A percentile compares a stretch with the other conserved stretches of the same genome.
Evolutionary conservation across 2,888 invertebrate genomes (phyloP).

Genomic region (Cryptocephalus moraei): DNA sequence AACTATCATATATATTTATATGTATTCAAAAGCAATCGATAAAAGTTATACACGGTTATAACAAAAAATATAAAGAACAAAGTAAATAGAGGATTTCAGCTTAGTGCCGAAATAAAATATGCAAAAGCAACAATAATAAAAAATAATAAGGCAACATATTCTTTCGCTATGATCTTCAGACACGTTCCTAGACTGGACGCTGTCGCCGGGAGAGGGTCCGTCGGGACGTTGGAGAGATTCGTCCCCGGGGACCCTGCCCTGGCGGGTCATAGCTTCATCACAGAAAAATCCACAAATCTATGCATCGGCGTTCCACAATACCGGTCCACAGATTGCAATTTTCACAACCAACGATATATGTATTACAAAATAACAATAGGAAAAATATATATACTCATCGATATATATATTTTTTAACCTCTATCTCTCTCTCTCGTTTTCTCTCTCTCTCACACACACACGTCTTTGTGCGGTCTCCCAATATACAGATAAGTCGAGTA

Average conservation of each 20-base stretch:
- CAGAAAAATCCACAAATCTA: constrained; percentile 23
- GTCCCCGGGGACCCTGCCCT: not conserved
- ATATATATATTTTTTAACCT: constrained; percentile 10
- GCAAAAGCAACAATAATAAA: constrained; percentile 26
- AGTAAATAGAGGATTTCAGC: constrained; percentile 20
- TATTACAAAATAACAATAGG: constrained; percentile 29
- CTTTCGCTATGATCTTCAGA: not conserved
- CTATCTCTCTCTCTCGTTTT: too few species aligned
- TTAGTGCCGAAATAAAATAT: constrained; percentile 25
- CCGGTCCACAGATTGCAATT: constrained; percentile 21
- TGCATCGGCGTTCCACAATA: constrained; percentile 28
- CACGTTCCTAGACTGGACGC: not conserved
- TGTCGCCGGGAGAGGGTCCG: not conserved
- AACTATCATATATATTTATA: constrained; percentile 14
- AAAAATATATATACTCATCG: constrained; percentile 27
- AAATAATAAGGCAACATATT: constrained; percentile 21
- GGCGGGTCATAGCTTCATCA: constrained; percentile 15
- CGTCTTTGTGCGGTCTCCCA: constrained; percentile 31
- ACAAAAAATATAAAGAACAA: constrained; percentile 9
- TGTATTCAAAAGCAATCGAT: constrained; percentile 15
- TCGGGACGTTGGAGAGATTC: not conserved
- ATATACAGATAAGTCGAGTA: constrained; percentile 33
- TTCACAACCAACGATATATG: constrained; percentile 30
- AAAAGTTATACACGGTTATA: constrained; percentile 4
- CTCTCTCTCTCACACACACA: constrained; percentile 8